phyloP scores from a whole-genome alignment of 2,888 invertebrate genomes.

The Ommatoiulus sabulosus region DNA sequence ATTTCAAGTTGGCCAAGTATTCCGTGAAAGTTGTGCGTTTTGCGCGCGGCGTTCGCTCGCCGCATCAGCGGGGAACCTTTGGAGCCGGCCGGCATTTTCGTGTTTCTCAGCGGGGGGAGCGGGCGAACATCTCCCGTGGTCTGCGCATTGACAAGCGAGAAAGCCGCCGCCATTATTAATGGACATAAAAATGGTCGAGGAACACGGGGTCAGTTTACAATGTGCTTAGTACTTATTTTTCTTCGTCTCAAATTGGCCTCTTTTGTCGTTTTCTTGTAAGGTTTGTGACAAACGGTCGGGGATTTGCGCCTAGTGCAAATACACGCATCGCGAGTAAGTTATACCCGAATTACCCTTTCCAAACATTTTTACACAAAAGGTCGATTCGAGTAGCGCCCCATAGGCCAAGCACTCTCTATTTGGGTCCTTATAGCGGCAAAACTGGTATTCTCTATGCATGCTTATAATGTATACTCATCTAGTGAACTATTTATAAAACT shows the following conservation, averaged over 20 bases:
- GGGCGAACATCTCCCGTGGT: conserved; percentile 34
- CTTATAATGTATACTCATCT: too few species aligned
- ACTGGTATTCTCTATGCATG: too few species aligned
- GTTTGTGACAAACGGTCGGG: conserved; percentile 34
- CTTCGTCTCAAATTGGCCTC: conserved; percentile 22
- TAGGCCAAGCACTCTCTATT: too few species aligned
- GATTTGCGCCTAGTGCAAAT: conserved; percentile 17
- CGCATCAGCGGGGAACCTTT: not conserved
- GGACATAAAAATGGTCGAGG: conserved; percentile 34
- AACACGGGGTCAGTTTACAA: conserved; percentile 34
- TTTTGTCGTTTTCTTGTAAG: conserved; percentile 26
- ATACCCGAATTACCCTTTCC: conserved; percentile 20
- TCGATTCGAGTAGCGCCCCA: not conserved
- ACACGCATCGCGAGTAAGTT: not conserved
- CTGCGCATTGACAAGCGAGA: conserved; percentile 34
- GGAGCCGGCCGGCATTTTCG: not conserved
- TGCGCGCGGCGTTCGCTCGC: not conserved
- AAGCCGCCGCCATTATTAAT: conserved; percentile 34
- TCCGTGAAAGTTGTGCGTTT: not conserved
- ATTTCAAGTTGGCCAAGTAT: not conserved
- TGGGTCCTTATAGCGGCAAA: too few species aligned
- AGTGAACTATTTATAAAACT: too few species aligned
- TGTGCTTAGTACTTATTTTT: conserved; percentile 34
- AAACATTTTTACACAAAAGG: conserved; percentile 28
- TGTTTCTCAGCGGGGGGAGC: conserved; percentile 16